These are phyloP conservation scores for Pseudochaenichthys georgianus DNA, from an alignment of 2,797 vertebrate genomes.

Conservation along the genomic window DNA sequence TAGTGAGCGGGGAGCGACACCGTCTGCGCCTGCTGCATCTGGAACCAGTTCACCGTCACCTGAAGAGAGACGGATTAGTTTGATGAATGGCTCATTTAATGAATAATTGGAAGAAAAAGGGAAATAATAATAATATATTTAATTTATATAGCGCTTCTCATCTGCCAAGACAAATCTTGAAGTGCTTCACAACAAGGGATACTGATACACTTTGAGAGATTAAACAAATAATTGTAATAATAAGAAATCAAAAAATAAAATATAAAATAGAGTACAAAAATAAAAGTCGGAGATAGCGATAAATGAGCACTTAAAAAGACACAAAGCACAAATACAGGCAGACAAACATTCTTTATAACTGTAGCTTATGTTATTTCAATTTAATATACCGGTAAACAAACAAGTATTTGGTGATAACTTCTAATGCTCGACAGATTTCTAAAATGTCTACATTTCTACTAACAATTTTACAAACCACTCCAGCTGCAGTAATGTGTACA, in stretches of 20 bases:
- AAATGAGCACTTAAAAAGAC: neutral
- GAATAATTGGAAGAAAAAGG: neutral
- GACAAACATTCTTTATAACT: neutral
- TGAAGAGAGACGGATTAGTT: constrained; percentile 53
- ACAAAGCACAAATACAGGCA: neutral
- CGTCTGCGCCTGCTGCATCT: constrained; percentile 93
- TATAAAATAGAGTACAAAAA: too few species aligned
- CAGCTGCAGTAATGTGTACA: neutral
- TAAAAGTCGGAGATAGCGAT: too few species aligned
- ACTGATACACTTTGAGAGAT: too few species aligned
- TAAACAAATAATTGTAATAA: too few species aligned
- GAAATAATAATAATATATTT: neutral
- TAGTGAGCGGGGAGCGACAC: constrained; percentile 90
- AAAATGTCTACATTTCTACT: neutral
- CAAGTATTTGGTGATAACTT: neutral
- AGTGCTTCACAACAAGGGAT: too few species aligned
- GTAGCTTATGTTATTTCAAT: neutral
- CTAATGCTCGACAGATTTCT: neutral
- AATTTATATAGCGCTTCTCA: too few species aligned
- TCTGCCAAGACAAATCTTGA: too few species aligned
- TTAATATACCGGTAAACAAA: neutral
- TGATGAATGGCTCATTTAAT: neutral
- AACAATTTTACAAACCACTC: neutral
- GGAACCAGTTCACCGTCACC: constrained; percentile 98
- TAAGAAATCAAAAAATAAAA: too few species aligned